Evolutionary conservation across 2,888 invertebrate species (phyloP), one percentile per base, ranked within the genome.

Genomic region (Hybos culiciformis): DNA sequence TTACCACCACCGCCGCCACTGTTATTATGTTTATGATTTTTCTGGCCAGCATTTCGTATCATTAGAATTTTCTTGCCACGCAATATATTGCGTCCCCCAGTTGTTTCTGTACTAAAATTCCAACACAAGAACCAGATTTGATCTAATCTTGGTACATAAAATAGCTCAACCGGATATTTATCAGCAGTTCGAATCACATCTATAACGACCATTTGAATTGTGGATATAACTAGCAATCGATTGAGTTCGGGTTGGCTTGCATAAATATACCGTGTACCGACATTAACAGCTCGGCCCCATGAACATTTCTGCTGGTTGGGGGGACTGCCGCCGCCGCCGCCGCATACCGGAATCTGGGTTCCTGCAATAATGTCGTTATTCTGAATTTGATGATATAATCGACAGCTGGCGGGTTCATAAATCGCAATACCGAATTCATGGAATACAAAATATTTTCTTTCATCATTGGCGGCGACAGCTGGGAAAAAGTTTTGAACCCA

Each of bases 111-210:
- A 19, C 12, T 19, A 2, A 34, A 43, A 15, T 45, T 45, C 51
- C 49, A 81, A 59, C 80, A 80, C 42, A 81, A 61, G 15, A 82
- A 71, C 83, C 82, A 83, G 3, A 83, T 76, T 61, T 83, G 81
- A 59, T 83, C 82, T 50, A 81, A 62, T 53, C 78, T 75, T 12
- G 75, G 72, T 3, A 83, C 75, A 60, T 83, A 81, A 56, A 75
- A 72, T 36, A 83, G 62, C 48, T 78, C 75, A 18, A 80, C 79
- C 1, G 83, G 83, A 54, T 71, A 75, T 57, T 78, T 77, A 59
- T 83, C 82, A n/a, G n/a, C n/a, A 2, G 82, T 82, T 29, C 74
- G 69, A 32, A 83, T 77, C 32, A 76, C 75, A 56, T 80, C 79
- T 18, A 79, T 78, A 17, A 80, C 78, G 24, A 78, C 76, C 77